Evolutionary conservation across 2,113 vertebrate genomes (phyloP).

Genomic region (Hippopotamus amphibius): DNA sequence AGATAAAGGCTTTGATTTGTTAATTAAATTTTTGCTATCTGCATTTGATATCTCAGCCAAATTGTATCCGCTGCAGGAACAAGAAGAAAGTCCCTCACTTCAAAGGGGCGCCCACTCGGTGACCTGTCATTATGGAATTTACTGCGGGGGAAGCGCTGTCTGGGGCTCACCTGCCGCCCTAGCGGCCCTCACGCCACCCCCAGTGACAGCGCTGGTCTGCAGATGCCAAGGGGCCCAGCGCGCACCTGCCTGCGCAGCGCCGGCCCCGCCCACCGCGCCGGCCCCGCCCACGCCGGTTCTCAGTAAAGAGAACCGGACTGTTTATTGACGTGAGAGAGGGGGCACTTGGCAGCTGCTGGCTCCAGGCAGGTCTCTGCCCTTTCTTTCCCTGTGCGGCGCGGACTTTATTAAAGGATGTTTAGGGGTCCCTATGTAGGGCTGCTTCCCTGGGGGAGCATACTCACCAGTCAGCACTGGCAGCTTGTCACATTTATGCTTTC

Average conservation of each 20-base stretch:
- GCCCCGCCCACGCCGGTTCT: background rate
- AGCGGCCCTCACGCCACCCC: background rate
- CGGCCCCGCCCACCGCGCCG: background rate
- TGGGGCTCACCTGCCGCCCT: constrained; percentile 84
- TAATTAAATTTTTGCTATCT: constrained; percentile 91
- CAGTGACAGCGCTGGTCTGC: background rate
- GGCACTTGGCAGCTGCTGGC: background rate
- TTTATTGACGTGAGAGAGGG: background rate
- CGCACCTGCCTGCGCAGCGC: fast-evolving
- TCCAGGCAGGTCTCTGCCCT: background rate
- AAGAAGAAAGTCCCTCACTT: constrained; percentile 85
- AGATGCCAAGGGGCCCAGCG: background rate
- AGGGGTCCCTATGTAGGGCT: background rate
- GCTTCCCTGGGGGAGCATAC: background rate
- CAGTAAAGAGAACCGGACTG: background rate
- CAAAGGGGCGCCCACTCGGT: constrained; percentile 84
- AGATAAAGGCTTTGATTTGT: constrained; percentile 89
- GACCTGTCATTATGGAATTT: constrained; percentile 88
- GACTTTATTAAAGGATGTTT: background rate
- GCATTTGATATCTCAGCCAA: constrained; percentile 88
- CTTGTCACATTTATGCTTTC: background rate
- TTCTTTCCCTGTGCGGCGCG: background rate
- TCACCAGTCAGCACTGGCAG: background rate
- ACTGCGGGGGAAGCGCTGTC: constrained; percentile 80
- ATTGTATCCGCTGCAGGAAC: constrained; percentile 85